phyloP scores from a whole-genome alignment of 2,888 invertebrate genomes.

The Halocaridina rubra region DNA sequence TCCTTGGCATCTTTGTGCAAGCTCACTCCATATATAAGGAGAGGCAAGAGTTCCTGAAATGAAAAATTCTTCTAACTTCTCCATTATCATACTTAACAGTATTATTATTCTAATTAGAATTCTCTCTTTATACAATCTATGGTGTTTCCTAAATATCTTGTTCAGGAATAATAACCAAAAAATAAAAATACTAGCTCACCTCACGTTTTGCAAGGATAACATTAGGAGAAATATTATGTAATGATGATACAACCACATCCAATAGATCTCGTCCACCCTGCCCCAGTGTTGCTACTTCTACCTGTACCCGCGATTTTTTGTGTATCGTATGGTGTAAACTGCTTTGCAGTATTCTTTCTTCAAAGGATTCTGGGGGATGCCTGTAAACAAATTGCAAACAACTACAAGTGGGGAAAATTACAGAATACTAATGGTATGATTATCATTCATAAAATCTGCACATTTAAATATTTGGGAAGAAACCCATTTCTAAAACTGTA shows the following conservation, averaged over 20 bases:
- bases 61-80: too few relatives aligned
- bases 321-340: slow-evolving; percentile 70
- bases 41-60: slow-evolving; percentile 75
- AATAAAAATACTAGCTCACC: slow-evolving; percentile 66
- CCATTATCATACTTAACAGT: too few relatives aligned
- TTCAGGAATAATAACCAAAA: too few relatives aligned
- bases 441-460: too few relatives aligned
- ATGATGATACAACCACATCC: slow-evolving; percentile 72
- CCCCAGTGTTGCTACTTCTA: slow-evolving; percentile 66
- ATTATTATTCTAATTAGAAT: too few relatives aligned
- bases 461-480: too few relatives aligned
- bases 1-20: slow-evolving; percentile 74
- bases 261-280: slow-evolving; percentile 68
- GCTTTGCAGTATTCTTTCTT: slow-evolving; percentile 72
- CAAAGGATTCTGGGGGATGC: slow-evolving; percentile 72
- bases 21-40: slow-evolving; percentile 75
- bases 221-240: slow-evolving; percentile 77
- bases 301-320: slow-evolving; percentile 68
- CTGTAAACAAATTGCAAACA: slow-evolving; percentile 68
- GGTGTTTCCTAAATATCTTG: too few relatives aligned
- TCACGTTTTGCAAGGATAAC: slow-evolving; percentile 77
- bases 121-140: too few relatives aligned
- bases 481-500: too few relatives aligned
- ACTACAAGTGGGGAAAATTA: too few relatives aligned
- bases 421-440: too few relatives aligned